phyloP scores from a whole-genome alignment of 2,888 invertebrate species.

The Pyrochroa serraticornis region DNA sequence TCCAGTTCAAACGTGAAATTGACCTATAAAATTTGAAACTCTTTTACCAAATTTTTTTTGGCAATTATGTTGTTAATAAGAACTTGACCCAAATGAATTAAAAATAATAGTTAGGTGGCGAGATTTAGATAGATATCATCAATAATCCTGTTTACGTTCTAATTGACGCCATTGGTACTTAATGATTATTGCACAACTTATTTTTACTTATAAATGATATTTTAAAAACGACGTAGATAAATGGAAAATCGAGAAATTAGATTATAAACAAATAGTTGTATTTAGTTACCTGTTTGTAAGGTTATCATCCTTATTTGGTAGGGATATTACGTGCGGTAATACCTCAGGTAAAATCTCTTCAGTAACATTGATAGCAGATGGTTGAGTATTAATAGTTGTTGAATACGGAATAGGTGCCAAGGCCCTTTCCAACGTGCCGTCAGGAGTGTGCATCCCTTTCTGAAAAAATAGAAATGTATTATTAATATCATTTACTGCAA shows the following conservation, averaged over 20 bases:
- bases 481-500: too few relatives aligned
- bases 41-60: too few relatives aligned
- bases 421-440: conserved; percentile 55
- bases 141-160: too few relatives aligned
- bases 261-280: background rate
- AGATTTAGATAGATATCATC: too few relatives aligned
- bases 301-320: conserved; percentile 54
- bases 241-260: too few relatives aligned
- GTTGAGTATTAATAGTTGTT: conserved; percentile 37
- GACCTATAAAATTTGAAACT: too few relatives aligned
- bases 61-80: too few relatives aligned
- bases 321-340: conserved; percentile 41
- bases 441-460: conserved; percentile 57
- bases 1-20: background rate
- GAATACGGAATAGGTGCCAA: conserved; percentile 48
- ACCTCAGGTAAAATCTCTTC: conserved; percentile 24
- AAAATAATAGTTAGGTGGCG: too few relatives aligned
- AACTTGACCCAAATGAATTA: too few relatives aligned
- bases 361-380: conserved; percentile 30
- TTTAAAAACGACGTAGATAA: too few relatives aligned
- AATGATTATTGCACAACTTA: too few relatives aligned
- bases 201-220: background rate
- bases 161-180: too few relatives aligned
- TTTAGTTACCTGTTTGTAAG: conserved; percentile 51
- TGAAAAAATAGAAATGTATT: conserved; percentile 20